Conservation (phyloP, 2,797 vertebrate genomes). For the Sebastes nivosus region DNA sequence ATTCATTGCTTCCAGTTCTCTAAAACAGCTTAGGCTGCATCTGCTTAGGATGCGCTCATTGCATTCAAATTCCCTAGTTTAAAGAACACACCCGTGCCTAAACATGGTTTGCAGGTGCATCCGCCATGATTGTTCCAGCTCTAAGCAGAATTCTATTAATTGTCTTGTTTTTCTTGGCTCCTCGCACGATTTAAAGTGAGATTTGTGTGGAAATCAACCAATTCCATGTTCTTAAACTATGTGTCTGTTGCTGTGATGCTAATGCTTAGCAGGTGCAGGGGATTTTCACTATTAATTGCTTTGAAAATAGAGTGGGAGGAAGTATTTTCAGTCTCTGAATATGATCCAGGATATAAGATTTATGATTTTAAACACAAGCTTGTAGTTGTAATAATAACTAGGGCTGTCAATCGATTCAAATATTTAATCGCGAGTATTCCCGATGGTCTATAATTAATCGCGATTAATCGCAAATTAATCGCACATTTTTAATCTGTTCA, state of each 20-base stretch:
- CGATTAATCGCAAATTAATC: too few species aligned
- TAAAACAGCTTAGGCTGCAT: conserved; percentile 50
- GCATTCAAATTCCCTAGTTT: conserved; percentile 29
- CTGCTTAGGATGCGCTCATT: conserved; percentile 24
- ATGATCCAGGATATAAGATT: not conserved
- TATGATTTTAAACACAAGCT: not conserved
- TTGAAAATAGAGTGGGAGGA: not conserved
- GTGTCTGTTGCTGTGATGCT: not conserved
- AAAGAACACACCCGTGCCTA: not conserved
- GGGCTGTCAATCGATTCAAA: too few species aligned
- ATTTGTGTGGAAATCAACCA: conserved; percentile 3
- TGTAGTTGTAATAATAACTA: not conserved
- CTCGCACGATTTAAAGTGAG: not conserved
- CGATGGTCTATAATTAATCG: too few species aligned
- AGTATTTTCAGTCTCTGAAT: not conserved
- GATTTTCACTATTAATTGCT: not conserved
- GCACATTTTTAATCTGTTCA: too few species aligned
- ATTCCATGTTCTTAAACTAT: not conserved
- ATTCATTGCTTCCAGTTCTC: conserved; percentile 63
- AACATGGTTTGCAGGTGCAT: conserved; percentile 25
- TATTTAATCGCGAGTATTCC: too few species aligned
- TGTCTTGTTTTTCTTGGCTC: not conserved
- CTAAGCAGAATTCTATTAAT: not conserved
- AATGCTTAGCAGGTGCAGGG: not conserved
- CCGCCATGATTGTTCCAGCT: not conserved